These are phyloP conservation scores for Corythaeola cristata DNA, from an alignment of 2,113 vertebrate species.

Conservation along the genomic window DNA sequence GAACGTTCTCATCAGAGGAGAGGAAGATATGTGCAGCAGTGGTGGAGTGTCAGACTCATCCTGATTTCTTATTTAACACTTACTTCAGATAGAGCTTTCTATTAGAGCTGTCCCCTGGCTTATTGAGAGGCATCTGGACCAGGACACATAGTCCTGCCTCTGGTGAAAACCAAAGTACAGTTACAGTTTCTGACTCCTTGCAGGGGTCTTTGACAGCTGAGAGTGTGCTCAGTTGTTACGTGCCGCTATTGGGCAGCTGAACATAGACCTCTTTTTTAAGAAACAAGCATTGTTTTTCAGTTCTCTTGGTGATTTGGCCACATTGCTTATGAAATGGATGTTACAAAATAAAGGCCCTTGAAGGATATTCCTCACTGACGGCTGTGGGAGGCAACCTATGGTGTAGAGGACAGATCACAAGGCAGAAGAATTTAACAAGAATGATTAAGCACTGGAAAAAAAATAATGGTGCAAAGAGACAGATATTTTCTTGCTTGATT, in stretches of 20 bases:
- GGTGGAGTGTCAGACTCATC: not conserved
- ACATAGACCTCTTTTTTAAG: not conserved
- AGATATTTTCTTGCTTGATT: not conserved
- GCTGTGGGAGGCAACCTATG: conserved; percentile 11
- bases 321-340: not conserved
- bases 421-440: conserved; percentile 21
- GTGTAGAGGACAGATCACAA: conserved; percentile 22
- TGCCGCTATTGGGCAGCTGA: not conserved
- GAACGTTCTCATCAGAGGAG: not conserved
- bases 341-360: conserved; percentile 34
- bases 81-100: not conserved
- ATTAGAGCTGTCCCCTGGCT: not conserved
- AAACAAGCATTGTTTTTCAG: not conserved
- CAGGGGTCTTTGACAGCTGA: not conserved
- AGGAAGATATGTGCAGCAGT: not conserved
- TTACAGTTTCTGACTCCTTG: not conserved
- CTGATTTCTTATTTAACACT: not conserved
- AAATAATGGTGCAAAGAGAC: not conserved
- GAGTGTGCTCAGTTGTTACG: not conserved
- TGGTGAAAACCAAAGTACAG: not conserved
- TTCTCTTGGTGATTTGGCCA: not conserved
- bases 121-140: not conserved
- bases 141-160: not conserved
- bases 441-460: not conserved
- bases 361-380: not conserved